Base-by-base conservation (phyloP, 2,888 invertebrate genomes). In the Andrena haemorrhoa region DNA sequence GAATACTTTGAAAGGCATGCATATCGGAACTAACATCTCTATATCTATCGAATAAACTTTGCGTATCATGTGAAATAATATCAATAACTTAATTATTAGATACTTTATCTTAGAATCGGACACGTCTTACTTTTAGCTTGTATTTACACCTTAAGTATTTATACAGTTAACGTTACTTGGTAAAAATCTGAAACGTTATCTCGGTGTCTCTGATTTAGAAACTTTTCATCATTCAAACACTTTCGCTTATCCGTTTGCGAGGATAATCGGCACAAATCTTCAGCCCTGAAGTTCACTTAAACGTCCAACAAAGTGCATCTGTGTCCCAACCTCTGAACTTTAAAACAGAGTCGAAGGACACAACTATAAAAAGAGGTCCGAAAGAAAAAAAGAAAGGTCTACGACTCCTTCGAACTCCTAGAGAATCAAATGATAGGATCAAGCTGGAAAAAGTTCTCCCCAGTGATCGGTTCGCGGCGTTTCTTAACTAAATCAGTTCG, bases 61-160 rank as follows among this genome's bases (percentile, higher is more conserved):
- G 75, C 47, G 41, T 74, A 76, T 79, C 65, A 49, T 70, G 75
- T 66, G 77, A 86, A 82, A 73, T 74, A 82, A 79, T 82, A 84
- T 75, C 78, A 80, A 86, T 83, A 82, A 86, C 83, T 84, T 87
- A 81, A 79, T 71, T 66, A 75, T 61, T 68, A 75, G 23, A 56
- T 72, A 72, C 69, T 26, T 56, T 47, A 79, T 66, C 75, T 82
- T 83, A 73, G 73, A 73, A 79, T 79, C 78, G 83, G 82, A 79
- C 79, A 76, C 66, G 65, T 84, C 71, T 80, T 74, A 76, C 58
- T 81, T 65, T 35, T 68, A 85, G 77, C 31, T 29, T 75, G 61
- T 88, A 88, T 88, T 73, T 88, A 88, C 88, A 88, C 29, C 78
- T 85, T 88, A 85, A 82, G 77, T 86, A 86, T 87, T 87, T 86